Conservation (phyloP, 2,797 vertebrate genomes). For the Petrocephalus sullivani region DNA sequence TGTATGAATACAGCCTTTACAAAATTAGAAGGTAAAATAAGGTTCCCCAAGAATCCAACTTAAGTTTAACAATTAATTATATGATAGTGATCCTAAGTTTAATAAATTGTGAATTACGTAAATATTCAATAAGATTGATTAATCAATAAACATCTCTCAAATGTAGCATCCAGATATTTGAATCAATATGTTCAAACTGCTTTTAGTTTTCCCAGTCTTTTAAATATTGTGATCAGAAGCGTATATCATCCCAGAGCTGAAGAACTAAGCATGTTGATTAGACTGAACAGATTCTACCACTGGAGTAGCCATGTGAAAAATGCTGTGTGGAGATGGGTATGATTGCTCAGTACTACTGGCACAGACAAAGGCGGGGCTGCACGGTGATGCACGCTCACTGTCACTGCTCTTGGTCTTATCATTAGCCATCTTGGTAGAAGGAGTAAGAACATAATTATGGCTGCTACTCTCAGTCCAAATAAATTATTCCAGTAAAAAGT, state of each 20-base stretch:
- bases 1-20: neutral
- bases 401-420: neutral
- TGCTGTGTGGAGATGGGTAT: neutral
- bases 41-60: conserved; percentile 51
- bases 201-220: neutral
- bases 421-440: neutral
- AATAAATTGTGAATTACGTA: neutral
- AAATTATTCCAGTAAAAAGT: too few relatives aligned
- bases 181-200: neutral
- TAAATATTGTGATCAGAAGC: neutral
- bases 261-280: neutral
- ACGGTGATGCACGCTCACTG: neutral
- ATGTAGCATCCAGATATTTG: neutral
- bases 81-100: neutral
- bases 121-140: neutral
- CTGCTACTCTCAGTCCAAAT: neutral
- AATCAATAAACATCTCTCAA: neutral
- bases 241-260: neutral
- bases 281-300: neutral
- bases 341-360: neutral
- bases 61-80: neutral
- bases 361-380: neutral
- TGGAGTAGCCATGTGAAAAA: neutral
- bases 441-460: neutral
- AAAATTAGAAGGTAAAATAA: conserved; percentile 46